Evolutionary conservation across 2,888 invertebrate species (phyloP).

Genomic region (Bimastos eiseni): DNA sequence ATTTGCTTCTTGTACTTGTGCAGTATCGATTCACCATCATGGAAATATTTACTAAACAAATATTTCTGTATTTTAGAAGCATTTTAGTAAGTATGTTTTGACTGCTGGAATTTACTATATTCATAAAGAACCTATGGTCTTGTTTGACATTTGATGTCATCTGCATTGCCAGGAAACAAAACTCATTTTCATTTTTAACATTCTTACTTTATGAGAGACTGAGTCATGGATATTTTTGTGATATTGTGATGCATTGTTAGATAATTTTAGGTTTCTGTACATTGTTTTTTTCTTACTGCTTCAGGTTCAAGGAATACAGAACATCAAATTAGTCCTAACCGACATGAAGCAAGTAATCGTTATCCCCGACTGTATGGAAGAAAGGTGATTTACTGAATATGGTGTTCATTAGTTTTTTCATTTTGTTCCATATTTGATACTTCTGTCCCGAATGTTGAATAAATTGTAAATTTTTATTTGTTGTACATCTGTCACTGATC

Average conservation of each 20-base stretch:
- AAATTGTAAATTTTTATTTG: not conserved
- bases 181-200: too few species aligned
- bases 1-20: not conserved
- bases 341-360: conserved; percentile 10
- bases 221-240: not conserved
- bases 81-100: not conserved
- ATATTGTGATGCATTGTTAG: not conserved
- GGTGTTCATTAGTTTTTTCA: not conserved
- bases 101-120: not conserved
- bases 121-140: too few species aligned
- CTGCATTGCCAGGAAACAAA: too few species aligned
- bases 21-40: not conserved
- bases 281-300: not conserved
- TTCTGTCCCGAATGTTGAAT: not conserved
- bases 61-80: not conserved
- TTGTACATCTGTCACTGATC: not conserved
- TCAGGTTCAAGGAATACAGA: conserved; percentile 9
- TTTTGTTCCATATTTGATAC: not conserved
- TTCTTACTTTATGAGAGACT: not conserved
- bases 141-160: too few species aligned
- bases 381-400: conserved; percentile 33
- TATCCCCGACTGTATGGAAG: conserved; percentile 32
- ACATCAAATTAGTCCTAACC: not conserved
- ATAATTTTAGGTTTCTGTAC: not conserved
- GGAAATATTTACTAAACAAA: not conserved